A percentile compares a stretch with the other conserved stretches of the same genome.
These are phyloP conservation scores for Formica aserva DNA, from an alignment of 2,888 invertebrate genomes.

Conservation along the genomic window DNA sequence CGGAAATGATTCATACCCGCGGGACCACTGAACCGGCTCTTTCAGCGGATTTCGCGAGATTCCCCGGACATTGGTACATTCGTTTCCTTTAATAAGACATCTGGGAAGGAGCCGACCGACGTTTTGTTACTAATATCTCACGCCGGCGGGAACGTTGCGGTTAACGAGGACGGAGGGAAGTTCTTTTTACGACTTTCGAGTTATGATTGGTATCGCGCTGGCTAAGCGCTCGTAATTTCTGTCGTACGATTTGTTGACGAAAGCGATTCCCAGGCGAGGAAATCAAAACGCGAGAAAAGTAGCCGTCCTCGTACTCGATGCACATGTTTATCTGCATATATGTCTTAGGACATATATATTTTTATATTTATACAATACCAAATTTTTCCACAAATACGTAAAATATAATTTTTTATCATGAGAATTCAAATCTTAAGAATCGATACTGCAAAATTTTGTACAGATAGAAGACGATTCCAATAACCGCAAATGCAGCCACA, in stretches of 20 bases:
- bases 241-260: conserved; percentile 36
- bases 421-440: background rate
- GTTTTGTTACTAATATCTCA: conserved; percentile 54
- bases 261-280: conserved; percentile 2
- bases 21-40: conserved; percentile 70
- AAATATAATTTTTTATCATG: background rate
- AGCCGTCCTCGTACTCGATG: conserved; percentile 9
- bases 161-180: conserved; percentile 46
- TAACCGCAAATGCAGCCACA: conserved; percentile 3
- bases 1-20: conserved; percentile 79
- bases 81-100: conserved; percentile 73
- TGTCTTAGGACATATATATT: background rate
- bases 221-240: conserved; percentile 43
- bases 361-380: background rate
- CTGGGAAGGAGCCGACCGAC: conserved; percentile 36
- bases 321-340: background rate
- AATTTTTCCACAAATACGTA: background rate
- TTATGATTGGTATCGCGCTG: conserved; percentile 51
- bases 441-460: background rate
- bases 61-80: conserved; percentile 64
- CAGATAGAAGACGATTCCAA: conserved; percentile 8
- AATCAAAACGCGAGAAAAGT: background rate
- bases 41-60: conserved; percentile 65
- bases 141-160: conserved; percentile 47
- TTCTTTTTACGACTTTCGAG: conserved; percentile 57